Evolutionary conservation across 2,113 vertebrate genomes (phyloP), one percentile per base, ranked within the genome.

Genomic region (Tretioscincus oriximinensis): DNA sequence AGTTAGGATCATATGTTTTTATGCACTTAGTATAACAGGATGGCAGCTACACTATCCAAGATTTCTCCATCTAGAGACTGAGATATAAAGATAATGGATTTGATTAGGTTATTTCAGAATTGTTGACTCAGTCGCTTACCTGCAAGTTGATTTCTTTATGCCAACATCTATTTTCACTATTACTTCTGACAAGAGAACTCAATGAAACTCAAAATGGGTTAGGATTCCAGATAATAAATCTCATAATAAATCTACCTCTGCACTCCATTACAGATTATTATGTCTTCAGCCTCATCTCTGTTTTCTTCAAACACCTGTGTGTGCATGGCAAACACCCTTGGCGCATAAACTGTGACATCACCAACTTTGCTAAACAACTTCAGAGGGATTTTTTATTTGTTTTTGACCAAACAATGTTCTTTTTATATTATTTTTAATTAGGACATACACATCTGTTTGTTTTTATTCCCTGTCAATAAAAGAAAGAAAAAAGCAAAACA

Each of bases 361-460:
- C 61, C 24, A 61, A 9, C 24, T 64, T 76, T 64, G 41, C 11
- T 69, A 22, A 69, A 49, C 28, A 11, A 78, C 20, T 67, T 54
- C 3, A 64, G 41, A 12, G 49, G 12, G 49, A 14, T 51, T n/a
- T 65, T 29, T 67, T 41, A 24, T 58, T 74, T 67, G 22, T 9
- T 65, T 21, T 68, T 66, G 47, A 75, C 18, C 24, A 54, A 1
- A 29, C 22, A 28, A 54, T 41, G 29, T 6, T 26, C 7, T 84
- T 87, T 91, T 80, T 86, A 70, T 63, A 90, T 83, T 85, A 85
- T 0, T 28, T 22, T 0, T 63, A 31, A 64, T 81, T 86, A 45
- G 60, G 70, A 5, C 78, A 84, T 73, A 73, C 86, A 81, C 86
- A 85, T 79, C 80, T 89, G 88, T 80, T 89, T 81, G 83, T 69